Conservation (phyloP, 1,140 invertebrate species). For the Geopemphigus sp. region DNA sequence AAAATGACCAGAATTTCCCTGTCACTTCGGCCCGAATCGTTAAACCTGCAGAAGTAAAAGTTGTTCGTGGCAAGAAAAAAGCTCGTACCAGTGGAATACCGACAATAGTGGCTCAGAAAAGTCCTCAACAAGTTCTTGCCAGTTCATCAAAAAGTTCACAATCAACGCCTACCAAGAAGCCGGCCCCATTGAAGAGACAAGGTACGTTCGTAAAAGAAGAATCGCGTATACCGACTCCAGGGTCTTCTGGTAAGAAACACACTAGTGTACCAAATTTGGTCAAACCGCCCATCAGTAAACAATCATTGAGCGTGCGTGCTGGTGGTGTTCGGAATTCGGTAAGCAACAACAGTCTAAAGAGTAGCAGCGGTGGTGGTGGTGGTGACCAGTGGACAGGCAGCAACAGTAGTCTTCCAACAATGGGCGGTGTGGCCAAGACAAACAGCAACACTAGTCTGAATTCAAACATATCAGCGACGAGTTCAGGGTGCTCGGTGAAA, state of each 20-base stretch:
- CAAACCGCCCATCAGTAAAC: conserved; percentile 52
- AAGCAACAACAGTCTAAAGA: conserved; percentile 60
- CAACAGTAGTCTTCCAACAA: conserved; percentile 17
- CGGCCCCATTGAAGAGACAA: conserved; percentile 50
- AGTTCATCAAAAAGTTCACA: conserved; percentile 49
- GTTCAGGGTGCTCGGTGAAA: conserved; percentile 51
- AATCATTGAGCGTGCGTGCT: conserved; percentile 49
- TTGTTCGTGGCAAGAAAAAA: conserved; percentile 73
- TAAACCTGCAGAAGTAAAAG: conserved; percentile 64
- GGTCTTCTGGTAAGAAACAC: conserved; percentile 53
- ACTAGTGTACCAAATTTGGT: conserved; percentile 53
- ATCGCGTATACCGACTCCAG: conserved; percentile 49
- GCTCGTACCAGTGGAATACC: conserved; percentile 51
- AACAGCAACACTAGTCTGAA: conserved; percentile 65
- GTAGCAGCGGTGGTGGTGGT: too few species aligned
- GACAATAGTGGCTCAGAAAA: conserved; percentile 31
- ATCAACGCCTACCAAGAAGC: conserved; percentile 45
- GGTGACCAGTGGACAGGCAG: conserved; percentile 57
- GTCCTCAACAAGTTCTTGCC: conserved; percentile 40
- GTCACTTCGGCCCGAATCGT: conserved; percentile 52
- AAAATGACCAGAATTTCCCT: conserved; percentile 4
- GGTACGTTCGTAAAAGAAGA: conserved; percentile 54
- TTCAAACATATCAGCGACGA: conserved; percentile 57
- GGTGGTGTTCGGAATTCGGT: conserved; percentile 52
- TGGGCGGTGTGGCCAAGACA: conserved; percentile 56